Evolutionary conservation across 1,140 invertebrate species (phyloP).

Genomic region (Cataglyphis hispanica): DNA sequence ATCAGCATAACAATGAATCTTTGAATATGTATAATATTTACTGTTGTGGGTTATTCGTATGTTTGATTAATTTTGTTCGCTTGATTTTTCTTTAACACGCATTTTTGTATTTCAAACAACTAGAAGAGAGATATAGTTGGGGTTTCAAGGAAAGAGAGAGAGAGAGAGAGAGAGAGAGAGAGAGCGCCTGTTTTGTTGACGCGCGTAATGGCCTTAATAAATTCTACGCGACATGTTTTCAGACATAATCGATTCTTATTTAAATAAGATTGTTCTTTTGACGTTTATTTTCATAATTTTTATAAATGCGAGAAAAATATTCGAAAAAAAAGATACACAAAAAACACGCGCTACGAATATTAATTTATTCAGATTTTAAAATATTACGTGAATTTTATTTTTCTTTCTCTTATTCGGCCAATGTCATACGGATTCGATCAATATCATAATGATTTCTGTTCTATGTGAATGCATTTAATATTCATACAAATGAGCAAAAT

Average conservation of each 20-base stretch:
- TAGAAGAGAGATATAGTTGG: neutral
- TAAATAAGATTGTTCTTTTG: no score
- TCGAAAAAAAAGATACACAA: neutral
- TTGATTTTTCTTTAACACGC: neutral
- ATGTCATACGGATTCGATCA: neutral
- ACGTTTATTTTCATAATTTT: no score
- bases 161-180: no score
- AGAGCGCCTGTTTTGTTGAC: no score
- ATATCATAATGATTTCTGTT: neutral
- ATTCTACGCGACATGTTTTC: no score
- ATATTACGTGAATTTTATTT: slow-evolving; percentile 17
- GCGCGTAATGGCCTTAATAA: no score
- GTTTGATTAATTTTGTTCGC: slow-evolving; percentile 1
- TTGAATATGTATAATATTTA: slow-evolving; percentile 23
- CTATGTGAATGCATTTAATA: neutral
- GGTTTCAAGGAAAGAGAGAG: no score
- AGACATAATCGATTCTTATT: no score
- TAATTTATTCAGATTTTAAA: slow-evolving; percentile 44
- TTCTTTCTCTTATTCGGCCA: neutral
- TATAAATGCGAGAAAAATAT: neutral
- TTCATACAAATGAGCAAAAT: neutral
- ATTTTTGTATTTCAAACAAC: neutral
- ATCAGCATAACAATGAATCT: slow-evolving; percentile 31
- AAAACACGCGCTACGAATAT: neutral
- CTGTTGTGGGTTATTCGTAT: neutral